Evolutionary conservation across 2,113 vertebrate genomes (phyloP), one percentile per base, ranked within the genome.

Genomic region (Oncorhynchus masou): DNA sequence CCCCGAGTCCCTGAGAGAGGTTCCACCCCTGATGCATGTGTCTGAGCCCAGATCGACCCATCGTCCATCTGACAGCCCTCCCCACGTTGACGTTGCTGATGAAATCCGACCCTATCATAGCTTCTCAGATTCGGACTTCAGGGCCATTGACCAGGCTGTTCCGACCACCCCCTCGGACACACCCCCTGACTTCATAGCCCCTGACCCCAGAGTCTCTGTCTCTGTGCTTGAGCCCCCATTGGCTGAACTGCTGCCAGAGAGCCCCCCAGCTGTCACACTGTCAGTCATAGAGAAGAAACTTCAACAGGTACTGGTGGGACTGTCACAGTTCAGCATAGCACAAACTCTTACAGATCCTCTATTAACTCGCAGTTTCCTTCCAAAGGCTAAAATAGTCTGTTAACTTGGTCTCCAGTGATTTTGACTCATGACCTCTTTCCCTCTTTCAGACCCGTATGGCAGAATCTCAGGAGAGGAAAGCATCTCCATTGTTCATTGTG

Each of bases 161-260:
- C 83, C 85, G 1, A 19, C 60, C 24, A 71, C 88, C 15, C 91
- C 84, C 0, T 92, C 91, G 0, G 92, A 94, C 0, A 90, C 77
- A 45, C 92, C 93, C 0, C 94, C 94, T 0, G 88, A 92, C 49
- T 94, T 94, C 74, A 83, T 85, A 66, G 92, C 94, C 45, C 92
- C 92, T 0, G 80, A 93, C 74, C 92, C 94, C 2, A 68, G 68
- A 2, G 34, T 3, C 71, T 71, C 76, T 34, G 4, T 6, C 31
- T 39, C 39, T 0, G 8, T 67, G 4, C 68, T 31, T 0, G 77
- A 86, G 20, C 79, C 77, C 1, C 71, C 82, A 0, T 20, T 80
- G 4, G 67, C 68, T 4, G 80, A 86, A 59, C 48, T 54, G 57
- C 68, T 67, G 5, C 70, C 64, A 11, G 71, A 86, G 64, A 84